Conservation (phyloP, 2,888 invertebrate genomes). For the Emmelina monodactyla region DNA sequence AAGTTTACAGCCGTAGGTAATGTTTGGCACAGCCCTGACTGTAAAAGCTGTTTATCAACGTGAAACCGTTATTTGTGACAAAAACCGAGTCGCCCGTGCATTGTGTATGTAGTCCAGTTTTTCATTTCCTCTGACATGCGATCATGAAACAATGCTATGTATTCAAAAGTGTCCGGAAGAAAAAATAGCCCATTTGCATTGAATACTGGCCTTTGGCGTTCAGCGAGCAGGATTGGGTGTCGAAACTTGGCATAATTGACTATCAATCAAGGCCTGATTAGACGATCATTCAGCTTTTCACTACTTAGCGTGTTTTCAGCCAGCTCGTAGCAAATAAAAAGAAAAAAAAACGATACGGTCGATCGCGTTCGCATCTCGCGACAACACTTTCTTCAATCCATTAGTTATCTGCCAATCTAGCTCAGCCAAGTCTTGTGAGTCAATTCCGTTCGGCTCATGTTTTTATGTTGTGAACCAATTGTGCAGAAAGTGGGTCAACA, state of each 20-base stretch:
- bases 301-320: too few species aligned
- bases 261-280: too few species aligned
- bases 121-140: slow-evolving; percentile 35
- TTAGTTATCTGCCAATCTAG: too few species aligned
- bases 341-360: too few species aligned
- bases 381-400: too few species aligned
- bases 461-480: slow-evolving; percentile 15
- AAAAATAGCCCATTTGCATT: slow-evolving; percentile 40
- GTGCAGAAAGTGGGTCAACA: slow-evolving; percentile 39
- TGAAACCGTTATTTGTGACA: slow-evolving; percentile 34
- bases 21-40: slow-evolving; percentile 31
- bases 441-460: too few species aligned
- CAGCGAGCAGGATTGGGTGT: too few species aligned
- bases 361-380: too few species aligned
- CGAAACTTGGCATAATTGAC: too few species aligned
- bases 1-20: slow-evolving; percentile 23
- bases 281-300: too few species aligned
- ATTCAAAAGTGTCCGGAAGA: slow-evolving; percentile 27
- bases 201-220: slow-evolving; percentile 26
- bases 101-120: slow-evolving; percentile 27
- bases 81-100: slow-evolving; percentile 19
- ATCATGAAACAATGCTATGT: slow-evolving; percentile 26
- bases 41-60: slow-evolving; percentile 23
- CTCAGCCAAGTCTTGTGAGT: too few species aligned
- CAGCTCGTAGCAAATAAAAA: too few species aligned